phyloP scores from a whole-genome alignment of 2,888 invertebrate species.

The Eupithecia tripunctaria region DNA sequence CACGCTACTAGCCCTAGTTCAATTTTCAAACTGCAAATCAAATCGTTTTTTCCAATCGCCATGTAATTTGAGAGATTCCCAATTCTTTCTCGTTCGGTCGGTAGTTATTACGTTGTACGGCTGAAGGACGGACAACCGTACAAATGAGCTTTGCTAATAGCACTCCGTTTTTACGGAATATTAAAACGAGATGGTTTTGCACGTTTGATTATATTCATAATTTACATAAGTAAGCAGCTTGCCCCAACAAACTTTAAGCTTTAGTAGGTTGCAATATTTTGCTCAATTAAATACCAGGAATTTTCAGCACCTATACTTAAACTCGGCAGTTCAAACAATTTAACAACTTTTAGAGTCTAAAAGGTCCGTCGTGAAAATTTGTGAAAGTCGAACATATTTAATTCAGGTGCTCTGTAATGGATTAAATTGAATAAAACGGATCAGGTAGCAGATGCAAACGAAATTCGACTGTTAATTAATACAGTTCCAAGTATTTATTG shows the following conservation, averaged over 20 bases:
- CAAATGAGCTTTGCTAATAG: constrained; percentile 41
- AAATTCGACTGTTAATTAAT: constrained; percentile 27
- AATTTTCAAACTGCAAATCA: constrained; percentile 17
- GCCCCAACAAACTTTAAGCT: constrained; percentile 2
- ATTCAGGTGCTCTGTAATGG: constrained; percentile 25
- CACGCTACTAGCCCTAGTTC: not conserved
- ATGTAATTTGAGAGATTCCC: constrained; percentile 34
- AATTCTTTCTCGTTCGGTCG: constrained; percentile 30
- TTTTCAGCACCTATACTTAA: constrained; percentile 16
- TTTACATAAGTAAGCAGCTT: not conserved
- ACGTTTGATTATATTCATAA: constrained; percentile 3
- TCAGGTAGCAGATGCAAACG: constrained; percentile 30
- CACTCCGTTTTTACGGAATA: constrained; percentile 33
- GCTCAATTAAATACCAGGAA: not conserved
- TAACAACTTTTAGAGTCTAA: constrained; percentile 13
- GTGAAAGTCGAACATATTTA: constrained; percentile 17
- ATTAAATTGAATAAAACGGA: constrained; percentile 31
- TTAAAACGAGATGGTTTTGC: constrained; percentile 26
- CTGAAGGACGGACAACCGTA: constrained; percentile 37
- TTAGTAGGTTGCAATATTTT: constrained; percentile 8
- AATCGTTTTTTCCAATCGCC: constrained; percentile 27
- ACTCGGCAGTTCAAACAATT: constrained; percentile 22
- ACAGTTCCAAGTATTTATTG: constrained; percentile 10
- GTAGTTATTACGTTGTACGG: constrained; percentile 38
- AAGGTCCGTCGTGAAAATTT: constrained; percentile 18